phyloP scores from a whole-genome alignment of 1,140 invertebrate species.

The Bombus affinis region DNA sequence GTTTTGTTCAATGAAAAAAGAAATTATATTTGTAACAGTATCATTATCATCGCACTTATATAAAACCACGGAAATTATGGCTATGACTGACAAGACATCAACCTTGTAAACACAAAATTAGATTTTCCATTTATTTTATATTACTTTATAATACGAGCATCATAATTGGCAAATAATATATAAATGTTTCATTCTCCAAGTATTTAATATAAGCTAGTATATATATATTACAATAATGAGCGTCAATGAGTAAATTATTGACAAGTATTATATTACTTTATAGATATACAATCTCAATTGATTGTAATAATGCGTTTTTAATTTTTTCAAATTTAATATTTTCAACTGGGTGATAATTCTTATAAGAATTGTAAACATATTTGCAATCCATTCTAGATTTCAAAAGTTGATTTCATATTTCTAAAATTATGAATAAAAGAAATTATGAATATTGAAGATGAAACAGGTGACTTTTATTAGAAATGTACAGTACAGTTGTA shows the following conservation, averaged over 20 bases:
- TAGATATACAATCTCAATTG: neutral
- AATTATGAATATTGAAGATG: conserved; percentile 49
- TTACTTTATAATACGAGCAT: neutral
- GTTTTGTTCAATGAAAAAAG: neutral
- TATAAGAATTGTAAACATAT: neutral
- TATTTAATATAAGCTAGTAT: neutral
- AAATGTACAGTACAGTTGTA: conserved; percentile 74
- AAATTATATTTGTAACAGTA: neutral
- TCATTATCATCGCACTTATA: neutral
- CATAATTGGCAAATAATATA: neutral
- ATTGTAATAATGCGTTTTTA: neutral
- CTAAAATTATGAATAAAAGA: neutral
- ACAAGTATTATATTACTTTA: neutral
- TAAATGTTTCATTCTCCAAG: neutral
- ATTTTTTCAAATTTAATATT: neutral
- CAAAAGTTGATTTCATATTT: neutral
- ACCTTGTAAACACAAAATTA: neutral
- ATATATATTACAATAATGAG: neutral
- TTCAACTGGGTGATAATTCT: neutral
- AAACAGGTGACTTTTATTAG: conserved; percentile 72
- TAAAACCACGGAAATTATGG: neutral
- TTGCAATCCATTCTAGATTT: neutral
- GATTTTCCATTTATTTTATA: neutral
- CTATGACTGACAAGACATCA: neutral
- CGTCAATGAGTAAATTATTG: neutral